Evolutionary conservation across 2,113 vertebrate species (phyloP).

Genomic region (Ivindomyrus marchei): DNA sequence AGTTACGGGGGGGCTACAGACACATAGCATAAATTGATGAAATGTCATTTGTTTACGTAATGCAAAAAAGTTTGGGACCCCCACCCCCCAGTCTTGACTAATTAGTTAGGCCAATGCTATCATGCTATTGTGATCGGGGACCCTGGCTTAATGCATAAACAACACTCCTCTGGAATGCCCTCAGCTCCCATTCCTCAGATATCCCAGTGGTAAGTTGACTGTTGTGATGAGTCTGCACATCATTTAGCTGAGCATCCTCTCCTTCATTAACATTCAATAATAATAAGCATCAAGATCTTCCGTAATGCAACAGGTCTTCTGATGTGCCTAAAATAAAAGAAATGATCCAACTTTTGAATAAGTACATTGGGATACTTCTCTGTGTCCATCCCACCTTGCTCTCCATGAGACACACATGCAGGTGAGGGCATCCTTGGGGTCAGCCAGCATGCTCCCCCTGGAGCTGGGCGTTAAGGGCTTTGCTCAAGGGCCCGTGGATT

Average conservation of each 20-base stretch:
- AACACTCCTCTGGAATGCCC: background rate
- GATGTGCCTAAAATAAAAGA: too few species aligned
- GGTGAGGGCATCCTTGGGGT: too few species aligned
- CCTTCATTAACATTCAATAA: background rate
- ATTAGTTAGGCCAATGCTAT: background rate
- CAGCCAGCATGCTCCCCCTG: too few species aligned
- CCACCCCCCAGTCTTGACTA: background rate
- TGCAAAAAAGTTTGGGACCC: background rate
- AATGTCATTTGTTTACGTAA: background rate
- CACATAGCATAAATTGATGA: background rate
- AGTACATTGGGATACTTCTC: too few species aligned
- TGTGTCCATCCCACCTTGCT: too few species aligned
- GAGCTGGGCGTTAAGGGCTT: background rate
- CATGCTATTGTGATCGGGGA: background rate
- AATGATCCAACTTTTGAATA: too few species aligned
- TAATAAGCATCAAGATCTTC: background rate
- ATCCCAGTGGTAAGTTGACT: background rate
- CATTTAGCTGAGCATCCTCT: background rate
- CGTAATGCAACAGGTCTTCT: too few species aligned
- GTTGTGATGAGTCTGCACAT: background rate
- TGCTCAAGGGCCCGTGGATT: background rate
- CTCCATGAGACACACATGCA: too few species aligned
- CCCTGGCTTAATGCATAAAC: background rate
- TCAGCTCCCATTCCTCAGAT: background rate
- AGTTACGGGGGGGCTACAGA: background rate